Base-by-base conservation (phyloP, 1,140 invertebrate species). In the Ladona fulva region DNA sequence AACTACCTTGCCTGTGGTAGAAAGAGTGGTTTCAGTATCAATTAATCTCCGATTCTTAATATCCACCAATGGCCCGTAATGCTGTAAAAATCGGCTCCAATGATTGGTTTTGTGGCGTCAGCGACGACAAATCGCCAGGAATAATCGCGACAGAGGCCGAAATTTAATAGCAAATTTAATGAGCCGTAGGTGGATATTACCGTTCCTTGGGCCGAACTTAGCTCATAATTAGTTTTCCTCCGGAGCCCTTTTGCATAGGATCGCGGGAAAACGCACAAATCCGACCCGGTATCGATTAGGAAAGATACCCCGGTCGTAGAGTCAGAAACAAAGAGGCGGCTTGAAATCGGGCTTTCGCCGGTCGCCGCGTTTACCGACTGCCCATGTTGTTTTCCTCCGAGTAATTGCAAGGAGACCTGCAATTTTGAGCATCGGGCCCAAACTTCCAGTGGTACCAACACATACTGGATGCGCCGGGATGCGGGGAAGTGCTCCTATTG, bases 51-150 rank as follows among this genome's bases (percentile, higher is more conserved):
- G n/a, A n/a, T n/a, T n/a, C n/a, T n/a, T n/a, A n/a, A n/a, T n/a
- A n/a, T n/a, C n/a, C n/a, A n/a, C n/a, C n/a, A n/a, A n/a, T n/a
- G n/a, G n/a, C n/a, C n/a, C n/a, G n/a, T n/a, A n/a, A n/a, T n/a
- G n/a, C n/a, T n/a, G n/a, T n/a, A n/a, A n/a, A n/a, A n/a, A n/a
- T 86, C 84, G 6, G 84, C 83, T 42, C 84, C 84, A 0, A 86
- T 80, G 5, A 86, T 85, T 1, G 85, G 81, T 59, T 82, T 82
- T 0, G 76, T 74, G 0, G 85, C 83, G 42, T 83, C 82, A 1
- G 85, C 84, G 0, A 86, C 78, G 16, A 84, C 80, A 75, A 86
- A 86, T 11, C 77, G 44, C 85, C 84, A 86, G 22, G 42, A 74
- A 52, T 83, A 83, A n/a, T 80, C 77, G 66, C 84, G 81, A 11